Conservation (phyloP, 2,888 invertebrate genomes). For the Neoitamus cyanurus region DNA sequence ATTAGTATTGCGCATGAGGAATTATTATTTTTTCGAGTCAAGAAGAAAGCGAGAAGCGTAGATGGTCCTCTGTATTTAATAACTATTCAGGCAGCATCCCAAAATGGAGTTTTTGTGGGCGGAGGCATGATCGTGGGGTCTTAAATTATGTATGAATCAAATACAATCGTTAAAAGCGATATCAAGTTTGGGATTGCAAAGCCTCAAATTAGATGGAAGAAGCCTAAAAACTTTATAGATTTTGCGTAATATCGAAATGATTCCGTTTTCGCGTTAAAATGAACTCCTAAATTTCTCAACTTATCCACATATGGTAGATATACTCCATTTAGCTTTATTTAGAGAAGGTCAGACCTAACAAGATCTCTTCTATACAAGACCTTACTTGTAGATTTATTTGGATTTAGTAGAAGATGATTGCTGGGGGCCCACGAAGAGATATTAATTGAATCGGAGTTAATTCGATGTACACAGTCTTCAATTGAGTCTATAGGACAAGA, state of each 20-base stretch:
- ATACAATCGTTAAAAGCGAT: background rate
- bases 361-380: background rate
- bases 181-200: background rate
- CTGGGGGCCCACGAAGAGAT: background rate
- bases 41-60: background rate
- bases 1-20: too few relatives aligned
- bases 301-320: too few relatives aligned
- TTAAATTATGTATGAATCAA: background rate
- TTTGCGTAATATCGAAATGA: background rate
- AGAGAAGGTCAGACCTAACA: background rate
- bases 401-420: conserved; percentile 10
- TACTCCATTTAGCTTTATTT: too few relatives aligned
- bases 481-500: background rate
- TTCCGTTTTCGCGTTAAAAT: too few relatives aligned
- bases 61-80: background rate
- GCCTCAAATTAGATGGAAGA: background rate
- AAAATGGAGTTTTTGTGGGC: background rate
- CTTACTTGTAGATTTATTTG: background rate
- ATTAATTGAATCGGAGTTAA: background rate
- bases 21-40: background rate
- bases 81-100: background rate
- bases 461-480: background rate
- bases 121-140: background rate
- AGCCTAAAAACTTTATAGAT: background rate
- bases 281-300: too few relatives aligned